Evolutionary conservation across 92 coral and sea anemone species (phyloP).

Genomic region (Epizoanthus ramosus): DNA sequence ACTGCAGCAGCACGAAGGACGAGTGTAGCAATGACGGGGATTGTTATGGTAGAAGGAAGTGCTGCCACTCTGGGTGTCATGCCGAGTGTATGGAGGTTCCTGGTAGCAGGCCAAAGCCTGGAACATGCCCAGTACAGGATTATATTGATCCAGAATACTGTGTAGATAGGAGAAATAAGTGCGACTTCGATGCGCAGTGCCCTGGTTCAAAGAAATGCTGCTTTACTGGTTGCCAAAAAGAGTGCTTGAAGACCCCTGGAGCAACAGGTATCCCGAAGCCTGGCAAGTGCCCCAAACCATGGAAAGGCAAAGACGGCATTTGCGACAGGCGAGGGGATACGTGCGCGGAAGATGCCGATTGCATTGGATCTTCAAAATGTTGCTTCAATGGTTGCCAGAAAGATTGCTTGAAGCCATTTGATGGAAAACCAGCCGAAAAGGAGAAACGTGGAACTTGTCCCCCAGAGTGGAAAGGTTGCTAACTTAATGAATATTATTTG

Average conservation of each 20-base stretch:
- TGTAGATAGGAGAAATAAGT: slow-evolving; percentile 42
- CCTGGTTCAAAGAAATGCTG: slow-evolving; percentile 71
- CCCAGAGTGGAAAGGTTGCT: slow-evolving; percentile 36
- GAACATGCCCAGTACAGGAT: slow-evolving; percentile 67
- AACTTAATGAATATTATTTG: neutral
- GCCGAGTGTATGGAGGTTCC: slow-evolving; percentile 71
- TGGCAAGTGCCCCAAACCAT: slow-evolving; percentile 80
- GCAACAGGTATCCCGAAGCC: slow-evolving; percentile 29
- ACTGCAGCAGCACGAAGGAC: slow-evolving; percentile 55
- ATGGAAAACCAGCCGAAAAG: slow-evolving; percentile 1
- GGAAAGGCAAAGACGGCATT: slow-evolving; percentile 76
- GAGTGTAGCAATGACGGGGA: slow-evolving; percentile 69
- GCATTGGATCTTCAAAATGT: slow-evolving; percentile 56
- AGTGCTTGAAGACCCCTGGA: slow-evolving; percentile 61
- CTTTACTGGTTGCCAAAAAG: slow-evolving; percentile 72
- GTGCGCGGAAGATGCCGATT: slow-evolving; percentile 60
- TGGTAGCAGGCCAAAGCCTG: slow-evolving; percentile 63
- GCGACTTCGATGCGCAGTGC: slow-evolving; percentile 67
- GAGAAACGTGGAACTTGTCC: slow-evolving; percentile 35
- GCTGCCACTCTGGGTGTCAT: slow-evolving; percentile 71
- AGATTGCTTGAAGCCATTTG: slow-evolving; percentile 59
- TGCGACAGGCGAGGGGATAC: slow-evolving; percentile 65
- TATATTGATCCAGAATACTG: slow-evolving; percentile 21
- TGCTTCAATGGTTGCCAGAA: slow-evolving; percentile 84
- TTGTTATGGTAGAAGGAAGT: slow-evolving; percentile 68